Evolutionary conservation across 2,113 vertebrate species (phyloP), one percentile per base, ranked within the genome.

Genomic region (Muntiacus reevesi): DNA sequence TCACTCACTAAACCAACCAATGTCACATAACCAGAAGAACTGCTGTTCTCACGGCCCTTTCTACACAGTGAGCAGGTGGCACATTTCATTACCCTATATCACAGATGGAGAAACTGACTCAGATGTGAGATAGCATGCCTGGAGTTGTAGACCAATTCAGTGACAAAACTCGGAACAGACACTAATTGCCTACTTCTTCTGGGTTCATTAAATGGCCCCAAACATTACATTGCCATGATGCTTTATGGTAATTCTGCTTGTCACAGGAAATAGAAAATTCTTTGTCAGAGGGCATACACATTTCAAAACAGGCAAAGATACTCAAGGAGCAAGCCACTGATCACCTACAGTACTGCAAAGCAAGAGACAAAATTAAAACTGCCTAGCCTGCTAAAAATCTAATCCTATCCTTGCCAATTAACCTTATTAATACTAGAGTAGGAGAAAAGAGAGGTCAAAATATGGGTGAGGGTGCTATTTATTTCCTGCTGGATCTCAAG

Each of bases 401-500:
- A 98, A 98, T 96, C 94, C 62, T 57, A 88, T 97, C 57, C 98
- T 96, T 40, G 6, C n/a, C 93, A 98, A 97, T 97, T 98, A 98
- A 93, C 67, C 47, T 98, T 95, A 97, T 71, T 98, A 98, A 89
- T 54, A 54, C 25, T 83, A 64, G 47, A 33, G 87, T 33, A 98
- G 86, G 27, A 40, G 87, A 93, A 92, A 85, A 76, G 76, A 92
- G 57, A 79, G 21, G 57, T 30, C 91, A 27, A 40, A 60, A 33
- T 88, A 89, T 40, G 8, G 57, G 45, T 67, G 89, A 97, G 17
- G 52, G 25, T 40, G 93, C 84, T 89, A 87, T 52, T 89, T 47
- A 74, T 27, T 92, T 88, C 17, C 27, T 89, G 17, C 86, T 57
- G 47, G 89, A 94, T 96, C 40, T 79, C 92, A 33, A 90, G 95